Percentiles rank a stretch among this genome's conserved stretches.
Evolutionary conservation across 1,140 invertebrate species (phyloP).

Genomic region (Drosophila teissieri): DNA sequence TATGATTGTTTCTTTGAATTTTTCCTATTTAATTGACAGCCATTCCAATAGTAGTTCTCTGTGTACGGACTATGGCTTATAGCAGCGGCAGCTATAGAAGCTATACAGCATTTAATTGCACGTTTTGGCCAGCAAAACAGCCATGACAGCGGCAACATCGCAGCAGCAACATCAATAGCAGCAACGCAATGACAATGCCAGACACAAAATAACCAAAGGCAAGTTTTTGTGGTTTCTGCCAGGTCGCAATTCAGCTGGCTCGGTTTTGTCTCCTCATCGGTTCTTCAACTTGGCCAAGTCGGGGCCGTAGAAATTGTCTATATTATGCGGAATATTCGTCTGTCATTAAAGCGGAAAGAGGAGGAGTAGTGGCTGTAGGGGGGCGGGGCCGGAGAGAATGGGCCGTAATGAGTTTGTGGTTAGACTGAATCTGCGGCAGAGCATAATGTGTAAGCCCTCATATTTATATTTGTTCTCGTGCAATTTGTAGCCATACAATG

Average conservation of each 20-base stretch:
- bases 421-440: conserved; percentile 46
- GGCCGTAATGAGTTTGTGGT: conserved; percentile 58
- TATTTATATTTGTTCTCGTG: conserved; percentile 49
- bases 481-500: conserved; percentile 50
- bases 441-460: conserved; percentile 40
- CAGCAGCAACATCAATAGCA: neutral
- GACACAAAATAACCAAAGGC: conserved; percentile 74
- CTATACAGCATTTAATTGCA: conserved; percentile 71
- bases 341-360: conserved; percentile 37
- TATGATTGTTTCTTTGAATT: neutral
- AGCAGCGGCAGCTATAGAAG: conserved; percentile 36
- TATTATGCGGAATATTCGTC: conserved; percentile 59
- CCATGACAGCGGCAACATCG: conserved; percentile 34
- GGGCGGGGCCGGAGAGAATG: conserved; percentile 13
- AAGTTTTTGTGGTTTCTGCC: conserved; percentile 55
- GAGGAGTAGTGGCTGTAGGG: neutral
- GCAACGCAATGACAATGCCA: conserved; percentile 68
- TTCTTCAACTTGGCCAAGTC: conserved; percentile 30
- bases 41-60: conserved; percentile 3
- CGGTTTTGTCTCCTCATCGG: conserved; percentile 35
- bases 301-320: conserved; percentile 67
- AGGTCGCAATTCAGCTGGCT: conserved; percentile 44
- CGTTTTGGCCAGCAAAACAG: conserved; percentile 67
- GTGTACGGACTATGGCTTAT: conserved; percentile 38
- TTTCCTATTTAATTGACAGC: conserved; percentile 1